Evolutionary conservation across 2,113 vertebrate species (phyloP).

Genomic region (Pardalotus punctatus): DNA sequence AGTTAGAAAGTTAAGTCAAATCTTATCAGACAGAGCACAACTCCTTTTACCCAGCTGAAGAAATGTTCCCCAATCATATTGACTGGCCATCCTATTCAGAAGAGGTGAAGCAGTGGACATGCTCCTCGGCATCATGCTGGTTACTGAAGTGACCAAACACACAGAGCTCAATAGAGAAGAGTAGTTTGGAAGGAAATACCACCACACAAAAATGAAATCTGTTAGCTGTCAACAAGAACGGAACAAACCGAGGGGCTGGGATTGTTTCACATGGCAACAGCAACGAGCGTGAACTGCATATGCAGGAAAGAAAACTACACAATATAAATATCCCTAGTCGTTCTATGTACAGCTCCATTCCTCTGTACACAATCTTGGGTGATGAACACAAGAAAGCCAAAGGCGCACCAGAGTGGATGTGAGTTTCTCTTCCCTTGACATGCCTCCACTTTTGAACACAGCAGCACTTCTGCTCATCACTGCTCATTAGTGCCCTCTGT

Average conservation of each 20-base stretch:
- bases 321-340: background rate
- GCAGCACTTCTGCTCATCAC: background rate
- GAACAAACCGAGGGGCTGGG: background rate
- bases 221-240: slow-evolving; percentile 27
- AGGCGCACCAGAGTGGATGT: background rate
- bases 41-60: background rate
- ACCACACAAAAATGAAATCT: slow-evolving; percentile 28
- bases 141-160: slow-evolving; percentile 30
- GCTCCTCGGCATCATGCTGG: slow-evolving; percentile 34
- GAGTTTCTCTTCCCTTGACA: background rate
- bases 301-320: slow-evolving; percentile 34
- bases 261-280: slow-evolving; percentile 42
- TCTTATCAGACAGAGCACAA: background rate
- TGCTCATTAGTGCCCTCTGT: slow-evolving; percentile 69
- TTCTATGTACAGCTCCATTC: background rate
- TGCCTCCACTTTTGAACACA: background rate
- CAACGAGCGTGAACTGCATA: slow-evolving; percentile 15
- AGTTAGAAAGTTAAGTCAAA: background rate
- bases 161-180: slow-evolving; percentile 21
- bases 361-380: background rate
- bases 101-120: slow-evolving; percentile 17
- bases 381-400: background rate
- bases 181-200: background rate
- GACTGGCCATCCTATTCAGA: background rate
- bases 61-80: background rate